Evolutionary conservation across 2,113 vertebrate species (phyloP).

Genomic region (Artemisiospiza belli): DNA sequence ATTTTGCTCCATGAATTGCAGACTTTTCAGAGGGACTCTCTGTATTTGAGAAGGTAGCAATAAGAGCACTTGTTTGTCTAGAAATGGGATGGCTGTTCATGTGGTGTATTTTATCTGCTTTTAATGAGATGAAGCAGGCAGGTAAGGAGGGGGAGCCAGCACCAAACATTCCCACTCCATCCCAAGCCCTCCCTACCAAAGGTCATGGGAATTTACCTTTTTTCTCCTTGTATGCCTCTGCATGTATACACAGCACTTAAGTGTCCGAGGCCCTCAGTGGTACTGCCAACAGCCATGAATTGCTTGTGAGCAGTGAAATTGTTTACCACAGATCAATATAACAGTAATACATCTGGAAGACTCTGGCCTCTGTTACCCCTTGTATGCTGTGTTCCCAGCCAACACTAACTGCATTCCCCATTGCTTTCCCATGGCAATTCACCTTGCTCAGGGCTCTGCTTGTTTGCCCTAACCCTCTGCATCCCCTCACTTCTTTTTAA

Average conservation of each 20-base stretch:
- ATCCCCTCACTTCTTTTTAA: neutral
- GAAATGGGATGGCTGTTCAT: neutral
- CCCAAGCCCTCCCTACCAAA: neutral
- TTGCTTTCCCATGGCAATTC: neutral
- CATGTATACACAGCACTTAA: neutral
- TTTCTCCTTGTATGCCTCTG: neutral
- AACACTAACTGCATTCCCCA: neutral
- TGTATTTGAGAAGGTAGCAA: neutral
- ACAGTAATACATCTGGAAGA: neutral
- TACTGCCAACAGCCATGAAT: neutral
- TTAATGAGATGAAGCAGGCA: neutral
- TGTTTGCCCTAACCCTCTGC: neutral
- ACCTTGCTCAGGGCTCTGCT: neutral
- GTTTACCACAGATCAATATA: neutral
- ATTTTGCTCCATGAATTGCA: neutral
- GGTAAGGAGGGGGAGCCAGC: neutral
- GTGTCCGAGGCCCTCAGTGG: neutral
- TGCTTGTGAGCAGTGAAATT: neutral
- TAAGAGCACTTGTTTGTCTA: neutral
- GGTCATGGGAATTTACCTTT: neutral
- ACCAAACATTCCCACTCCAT: neutral
- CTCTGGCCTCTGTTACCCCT: neutral
- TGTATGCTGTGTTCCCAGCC: neutral
- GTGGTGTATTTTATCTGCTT: neutral
- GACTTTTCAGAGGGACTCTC: neutral